Conservation (phyloP, 2,888 invertebrate genomes). For the Pelosia muscerda region DNA sequence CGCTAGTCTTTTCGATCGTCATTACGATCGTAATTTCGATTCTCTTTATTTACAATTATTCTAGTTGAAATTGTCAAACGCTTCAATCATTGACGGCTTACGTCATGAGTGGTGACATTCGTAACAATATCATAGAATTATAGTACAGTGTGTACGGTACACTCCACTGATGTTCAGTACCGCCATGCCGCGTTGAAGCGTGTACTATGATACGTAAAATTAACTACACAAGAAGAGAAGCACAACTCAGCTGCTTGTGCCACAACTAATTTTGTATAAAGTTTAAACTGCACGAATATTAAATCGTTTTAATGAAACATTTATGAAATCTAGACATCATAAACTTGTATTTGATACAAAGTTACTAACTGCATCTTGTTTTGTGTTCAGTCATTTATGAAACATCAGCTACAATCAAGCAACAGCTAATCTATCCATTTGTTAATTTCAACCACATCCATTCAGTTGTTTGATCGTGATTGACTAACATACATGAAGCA, state of each 20-base stretch:
- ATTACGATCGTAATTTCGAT: no score
- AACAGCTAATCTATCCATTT: no score
- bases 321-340: slow-evolving; percentile 13
- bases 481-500: no score
- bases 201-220: neutral
- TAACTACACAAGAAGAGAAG: neutral
- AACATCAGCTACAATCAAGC: neutral
- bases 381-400: neutral
- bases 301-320: slow-evolving; percentile 30
- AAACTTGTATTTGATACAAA: neutral
- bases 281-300: slow-evolving; percentile 29
- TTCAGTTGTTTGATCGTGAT: neutral
- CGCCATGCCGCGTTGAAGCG: neutral
- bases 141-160: no score
- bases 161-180: no score
- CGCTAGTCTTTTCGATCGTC: no score
- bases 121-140: no score
- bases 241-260: slow-evolving; percentile 13
- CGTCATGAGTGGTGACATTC: no score
- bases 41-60: no score
- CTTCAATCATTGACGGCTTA: no score
- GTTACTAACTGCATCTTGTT: neutral
- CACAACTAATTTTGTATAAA: slow-evolving; percentile 38
- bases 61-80: no score
- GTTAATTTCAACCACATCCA: no score